A percentile compares a stretch with the other conserved stretches of the same genome.
Evolutionary conservation across 2,888 invertebrate genomes (phyloP).

Genomic region (Caenorhabditis auriculariae): DNA sequence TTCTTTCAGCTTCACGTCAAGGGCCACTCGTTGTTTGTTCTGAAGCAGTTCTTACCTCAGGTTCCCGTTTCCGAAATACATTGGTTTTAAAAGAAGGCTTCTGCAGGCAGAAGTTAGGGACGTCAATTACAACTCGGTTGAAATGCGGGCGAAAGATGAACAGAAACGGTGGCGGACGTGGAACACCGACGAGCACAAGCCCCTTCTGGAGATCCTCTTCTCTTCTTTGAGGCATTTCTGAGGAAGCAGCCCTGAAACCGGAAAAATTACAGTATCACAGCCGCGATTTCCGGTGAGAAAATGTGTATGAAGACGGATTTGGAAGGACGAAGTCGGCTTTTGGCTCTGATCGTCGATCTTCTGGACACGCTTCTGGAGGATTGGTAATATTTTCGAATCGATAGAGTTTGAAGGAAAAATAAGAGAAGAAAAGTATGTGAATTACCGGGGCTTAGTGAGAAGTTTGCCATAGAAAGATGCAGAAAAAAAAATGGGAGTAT

Average conservation of each 20-base stretch:
- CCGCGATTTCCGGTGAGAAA: slow-evolving; percentile 14
- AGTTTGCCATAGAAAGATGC: too few species aligned
- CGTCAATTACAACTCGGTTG: slow-evolving; percentile 51
- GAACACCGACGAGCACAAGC: slow-evolving; percentile 21
- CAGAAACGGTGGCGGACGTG: slow-evolving; percentile 50
- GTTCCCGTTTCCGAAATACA: slow-evolving; percentile 10
- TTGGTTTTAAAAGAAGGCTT: background rate
- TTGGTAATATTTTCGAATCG: slow-evolving; percentile 74
- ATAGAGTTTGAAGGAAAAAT: slow-evolving; percentile 2
- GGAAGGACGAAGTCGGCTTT: slow-evolving; percentile 64
- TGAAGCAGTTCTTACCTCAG: slow-evolving; percentile 75
- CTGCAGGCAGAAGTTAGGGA: slow-evolving; percentile 48
- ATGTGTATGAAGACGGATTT: slow-evolving; percentile 38
- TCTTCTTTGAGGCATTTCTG: slow-evolving; percentile 33
- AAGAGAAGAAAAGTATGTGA: background rate
- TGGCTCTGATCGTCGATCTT: slow-evolving; percentile 88
- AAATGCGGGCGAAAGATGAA: slow-evolving; percentile 43
- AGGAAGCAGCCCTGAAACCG: background rate
- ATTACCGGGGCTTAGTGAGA: too few species aligned
- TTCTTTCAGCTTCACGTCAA: slow-evolving; percentile 68
- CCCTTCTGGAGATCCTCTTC: slow-evolving; percentile 51
- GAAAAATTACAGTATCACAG: slow-evolving; percentile 8
- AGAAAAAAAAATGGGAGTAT: too few species aligned
- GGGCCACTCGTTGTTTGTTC: slow-evolving; percentile 77
- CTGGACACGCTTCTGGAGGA: slow-evolving; percentile 93